phyloP scores from a whole-genome alignment of 2,113 vertebrate species.

The Pleuronectes platessa region DNA sequence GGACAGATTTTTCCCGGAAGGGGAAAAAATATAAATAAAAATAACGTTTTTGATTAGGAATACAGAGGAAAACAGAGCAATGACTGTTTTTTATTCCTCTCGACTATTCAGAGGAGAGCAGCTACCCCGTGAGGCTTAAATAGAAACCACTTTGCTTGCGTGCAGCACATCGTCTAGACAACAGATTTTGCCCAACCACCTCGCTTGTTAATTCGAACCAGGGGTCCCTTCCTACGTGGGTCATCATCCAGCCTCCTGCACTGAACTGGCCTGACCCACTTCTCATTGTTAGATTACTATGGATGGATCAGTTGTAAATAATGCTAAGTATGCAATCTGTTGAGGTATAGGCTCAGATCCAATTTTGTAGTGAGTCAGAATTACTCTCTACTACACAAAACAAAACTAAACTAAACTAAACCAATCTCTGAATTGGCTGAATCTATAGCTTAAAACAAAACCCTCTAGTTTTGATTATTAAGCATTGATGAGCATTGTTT shows the following conservation, averaged over 20 bases:
- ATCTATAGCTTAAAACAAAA: neutral
- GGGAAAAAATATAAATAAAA: neutral
- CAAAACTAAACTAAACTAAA: slow-evolving; percentile 18
- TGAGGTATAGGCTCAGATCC: slow-evolving; percentile 16
- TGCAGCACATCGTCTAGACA: slow-evolving; percentile 45
- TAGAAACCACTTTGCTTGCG: slow-evolving; percentile 2
- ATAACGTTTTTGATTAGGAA: neutral
- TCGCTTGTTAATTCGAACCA: slow-evolving; percentile 54
- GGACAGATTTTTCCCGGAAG: neutral
- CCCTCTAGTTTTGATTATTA: too few relatives aligned
- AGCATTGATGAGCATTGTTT: neutral
- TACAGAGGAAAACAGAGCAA: slow-evolving; percentile 2
- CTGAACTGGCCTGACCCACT: slow-evolving; percentile 62
- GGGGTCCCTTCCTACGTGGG: slow-evolving; percentile 19
- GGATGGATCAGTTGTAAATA: slow-evolving; percentile 52
- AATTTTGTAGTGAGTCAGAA: slow-evolving; percentile 16
- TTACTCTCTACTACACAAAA: slow-evolving; percentile 2
- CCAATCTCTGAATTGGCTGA: neutral
- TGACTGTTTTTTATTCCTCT: neutral
- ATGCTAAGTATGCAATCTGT: slow-evolving; percentile 42
- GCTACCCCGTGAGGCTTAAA: neutral
- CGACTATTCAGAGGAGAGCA: neutral
- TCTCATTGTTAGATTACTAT: slow-evolving; percentile 59
- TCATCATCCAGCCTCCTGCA: slow-evolving; percentile 38
- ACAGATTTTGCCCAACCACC: slow-evolving; percentile 46